Evolutionary conservation across 2,113 vertebrate genomes (phyloP).

Genomic region (Tetrao urogallus): DNA sequence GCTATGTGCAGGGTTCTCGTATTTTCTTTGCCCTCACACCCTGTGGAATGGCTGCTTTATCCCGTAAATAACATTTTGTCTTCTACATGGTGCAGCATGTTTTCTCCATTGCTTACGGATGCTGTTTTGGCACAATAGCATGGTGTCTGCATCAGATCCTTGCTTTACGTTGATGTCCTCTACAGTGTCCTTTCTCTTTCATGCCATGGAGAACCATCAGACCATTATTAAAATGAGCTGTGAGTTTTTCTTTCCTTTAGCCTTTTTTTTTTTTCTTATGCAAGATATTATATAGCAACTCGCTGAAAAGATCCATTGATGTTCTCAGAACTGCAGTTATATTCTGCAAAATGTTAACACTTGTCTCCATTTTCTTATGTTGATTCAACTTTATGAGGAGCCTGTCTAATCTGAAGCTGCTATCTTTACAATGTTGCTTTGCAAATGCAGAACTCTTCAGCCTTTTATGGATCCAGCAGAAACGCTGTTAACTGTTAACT

Average conservation of each 20-base stretch:
- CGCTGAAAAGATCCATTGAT: accelerated
- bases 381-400: neutral
- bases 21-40: accelerated
- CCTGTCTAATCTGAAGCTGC: neutral
- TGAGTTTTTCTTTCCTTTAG: neutral
- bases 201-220: neutral
- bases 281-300: accelerated
- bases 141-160: neutral
- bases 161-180: neutral
- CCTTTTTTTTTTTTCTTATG: neutral
- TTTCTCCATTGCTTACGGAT: accelerated
- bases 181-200: neutral
- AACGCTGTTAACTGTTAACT: neutral
- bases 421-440: neutral
- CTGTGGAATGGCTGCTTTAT: accelerated
- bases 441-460: neutral
- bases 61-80: neutral
- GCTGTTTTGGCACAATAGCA: accelerated
- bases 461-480: neutral
- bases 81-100: accelerated
- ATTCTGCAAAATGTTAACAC: accelerated
- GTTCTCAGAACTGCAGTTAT: neutral
- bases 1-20: accelerated
- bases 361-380: neutral
- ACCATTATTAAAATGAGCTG: neutral